Evolutionary conservation across 2,113 vertebrate species (phyloP), one percentile per base, ranked within the genome.

Genomic region (Argyrosomus japonicus): DNA sequence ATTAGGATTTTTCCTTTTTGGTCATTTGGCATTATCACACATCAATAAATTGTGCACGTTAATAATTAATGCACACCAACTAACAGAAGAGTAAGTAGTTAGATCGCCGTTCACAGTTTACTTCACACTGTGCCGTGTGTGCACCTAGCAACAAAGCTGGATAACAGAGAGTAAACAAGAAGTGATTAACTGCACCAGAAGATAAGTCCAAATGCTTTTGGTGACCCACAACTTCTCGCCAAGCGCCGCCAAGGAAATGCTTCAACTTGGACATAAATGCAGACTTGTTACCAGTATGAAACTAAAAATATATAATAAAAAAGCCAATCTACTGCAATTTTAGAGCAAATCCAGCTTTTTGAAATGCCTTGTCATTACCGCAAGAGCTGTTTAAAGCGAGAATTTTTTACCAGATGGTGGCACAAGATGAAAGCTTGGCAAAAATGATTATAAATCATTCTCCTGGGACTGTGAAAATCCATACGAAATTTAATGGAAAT

Each of bases 401-500:
- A 53, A 4, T 1, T 36, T 68, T 73, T 40, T 32, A 75, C 74
- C 21, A 74, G 85, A 70, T 56, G 56, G 53, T 32, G 43, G 32
- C n/a, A 81, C 45, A 12, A 27, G 51, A 68, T 75, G 43, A 88
- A 75, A 82, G 11, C 21, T 84, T 75, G 6, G 60, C 12, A 36
- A 57, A 68, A 65, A 68, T 69, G 5, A 64, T 85, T 70, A 79
- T 10, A 79, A 78, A 86, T 83, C 57, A 65, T 29, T 72, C 53
- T 57, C 63, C 50, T 71, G 70, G 64, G 53, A 51, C 18, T 6
- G 43, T 72, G 40, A 72, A 83, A 90, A 87, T 82, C 77, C 50
- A 77, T 68, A 81, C 50, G 15, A 75, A 80, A 70, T 64, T 67
- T 76, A 78, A 91, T 79, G 50, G 71, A 74, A 77, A 81, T 82